Percentiles rank a stretch among this genome's conserved stretches.
Evolutionary conservation across 2,797 vertebrate species (phyloP).

Genomic region (Cryptoprocta ferox): DNA sequence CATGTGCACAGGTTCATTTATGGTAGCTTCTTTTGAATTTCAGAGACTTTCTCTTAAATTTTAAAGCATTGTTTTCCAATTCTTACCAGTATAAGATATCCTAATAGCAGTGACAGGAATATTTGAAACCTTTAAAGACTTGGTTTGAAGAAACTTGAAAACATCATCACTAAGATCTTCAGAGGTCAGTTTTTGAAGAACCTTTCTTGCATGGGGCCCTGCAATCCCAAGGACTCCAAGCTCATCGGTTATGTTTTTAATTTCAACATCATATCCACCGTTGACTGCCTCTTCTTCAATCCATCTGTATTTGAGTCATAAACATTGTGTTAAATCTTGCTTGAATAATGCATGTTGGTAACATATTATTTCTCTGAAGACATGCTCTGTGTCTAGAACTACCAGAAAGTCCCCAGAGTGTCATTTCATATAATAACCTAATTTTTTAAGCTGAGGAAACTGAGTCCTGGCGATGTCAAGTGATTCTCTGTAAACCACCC

Average conservation of each 20-base stretch:
- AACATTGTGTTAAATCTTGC: background rate
- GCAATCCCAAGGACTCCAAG: slow-evolving; percentile 95
- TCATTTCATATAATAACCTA: background rate
- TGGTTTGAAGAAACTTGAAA: slow-evolving; percentile 96
- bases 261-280: slow-evolving; percentile 90
- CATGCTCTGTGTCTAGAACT: background rate
- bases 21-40: background rate
- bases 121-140: slow-evolving; percentile 89
- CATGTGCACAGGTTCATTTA: background rate
- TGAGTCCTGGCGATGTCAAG: background rate
- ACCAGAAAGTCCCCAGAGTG: background rate
- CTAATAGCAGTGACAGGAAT: slow-evolving; percentile 92
- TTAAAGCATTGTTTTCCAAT: background rate
- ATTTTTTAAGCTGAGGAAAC: slow-evolving; percentile 38
- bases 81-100: slow-evolving; percentile 97
- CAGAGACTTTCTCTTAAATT: background rate
- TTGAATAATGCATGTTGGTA: background rate
- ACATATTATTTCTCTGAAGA: slow-evolving; percentile 24
- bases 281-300: slow-evolving; percentile 91
- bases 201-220: slow-evolving; percentile 92
- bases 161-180: slow-evolving; percentile 91
- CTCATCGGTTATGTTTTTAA: slow-evolving; percentile 93
- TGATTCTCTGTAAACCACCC: slow-evolving; percentile 15
- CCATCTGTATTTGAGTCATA: slow-evolving; percentile 90
- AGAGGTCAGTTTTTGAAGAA: slow-evolving; percentile 95